These are phyloP conservation scores for Nasonia vitripennis DNA, from an alignment of 1,140 invertebrate species.

Conservation along the genomic window DNA sequence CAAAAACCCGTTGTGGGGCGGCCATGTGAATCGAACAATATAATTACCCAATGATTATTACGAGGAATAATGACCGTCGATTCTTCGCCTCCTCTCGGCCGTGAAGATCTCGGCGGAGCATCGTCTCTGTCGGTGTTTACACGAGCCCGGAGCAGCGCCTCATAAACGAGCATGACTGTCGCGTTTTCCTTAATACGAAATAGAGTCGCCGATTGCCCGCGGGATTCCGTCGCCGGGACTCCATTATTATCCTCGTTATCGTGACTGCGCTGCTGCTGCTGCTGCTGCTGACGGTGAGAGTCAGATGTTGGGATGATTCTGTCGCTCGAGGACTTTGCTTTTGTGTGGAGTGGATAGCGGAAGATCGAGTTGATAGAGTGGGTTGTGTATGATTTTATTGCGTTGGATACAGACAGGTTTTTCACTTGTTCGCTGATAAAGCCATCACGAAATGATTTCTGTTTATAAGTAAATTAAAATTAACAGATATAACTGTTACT, in stretches of 20 bases:
- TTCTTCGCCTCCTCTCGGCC: slow-evolving; percentile 51
- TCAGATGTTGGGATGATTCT: not conserved
- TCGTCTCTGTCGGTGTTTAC: not conserved
- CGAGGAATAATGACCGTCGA: slow-evolving; percentile 62
- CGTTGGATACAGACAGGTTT: not conserved
- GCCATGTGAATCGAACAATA: slow-evolving; percentile 61
- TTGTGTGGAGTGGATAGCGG: slow-evolving; percentile 7
- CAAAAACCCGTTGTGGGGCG: not conserved
- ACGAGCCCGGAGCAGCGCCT: slow-evolving; percentile 40
- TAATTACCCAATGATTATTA: slow-evolving; percentile 67
- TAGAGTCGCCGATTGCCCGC: slow-evolving; percentile 21
- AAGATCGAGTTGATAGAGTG: not conserved
- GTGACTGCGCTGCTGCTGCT: not conserved
- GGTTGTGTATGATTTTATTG: not conserved
- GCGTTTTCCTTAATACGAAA: slow-evolving; percentile 54
- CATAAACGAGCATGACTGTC: slow-evolving; percentile 66
- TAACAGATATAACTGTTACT: too few species aligned
- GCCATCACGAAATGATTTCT: not conserved
- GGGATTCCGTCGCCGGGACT: slow-evolving; percentile 39
- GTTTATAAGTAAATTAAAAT: not conserved
- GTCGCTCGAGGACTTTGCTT: slow-evolving; percentile 45
- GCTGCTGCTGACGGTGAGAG: not conserved
- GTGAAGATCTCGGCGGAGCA: slow-evolving; percentile 58
- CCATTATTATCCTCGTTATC: slow-evolving; percentile 29
- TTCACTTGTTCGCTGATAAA: slow-evolving; percentile 24